Base-by-base conservation (phyloP, 2,888 invertebrate species). In the Ennomos fuscantarius region DNA sequence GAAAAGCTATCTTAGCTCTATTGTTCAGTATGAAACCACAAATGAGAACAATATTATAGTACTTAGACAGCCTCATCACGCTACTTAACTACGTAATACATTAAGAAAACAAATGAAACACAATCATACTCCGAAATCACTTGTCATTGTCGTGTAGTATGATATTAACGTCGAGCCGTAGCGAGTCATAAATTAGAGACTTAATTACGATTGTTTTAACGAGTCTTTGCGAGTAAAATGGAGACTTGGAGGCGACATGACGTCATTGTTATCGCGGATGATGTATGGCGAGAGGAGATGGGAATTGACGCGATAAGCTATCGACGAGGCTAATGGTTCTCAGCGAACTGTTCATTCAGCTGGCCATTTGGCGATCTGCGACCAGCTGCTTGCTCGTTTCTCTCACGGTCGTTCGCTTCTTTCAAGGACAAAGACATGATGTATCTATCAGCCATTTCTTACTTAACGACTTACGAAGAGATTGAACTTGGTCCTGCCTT, bases 141-240 rank as follows among this genome's bases (percentile, higher is more conserved):
- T 79, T 74, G 74, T 78, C 76, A 74, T 78, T 77, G 69, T 69
- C 66, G 73, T 76, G 73, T 72, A 74, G 74, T 73, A 78, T 72
- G 69, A 79, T 78, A 81, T 76, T 69, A 73, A 78, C 73, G 77
- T 74, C 68, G 69, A 76, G 70, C 70, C 70, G 73, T 69, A 76
- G 75, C 73, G 71, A 79, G 72, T 76, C 81, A 79, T 84, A 82
- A 82, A 82, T 82, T 79, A 79, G 71, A 70, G 76, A 79, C 77
- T 82, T 82, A 82, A 86, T 84, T 83, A 82, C 80, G 72, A 82
- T 82, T 84, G 84, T 81, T 83, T 83, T 86, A 84, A 84, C 73
- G 82, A 84, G 74, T 78, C 72, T 73, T 72, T 66, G 74, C 63
- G 68, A 70, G 58, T 49, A 49, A 53, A 58, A 58, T 58, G 58